A percentile compares a stretch with the other conserved stretches of the same genome.
Evolutionary conservation across 2,797 vertebrate species (phyloP).

Genomic region (Hydrophis major): DNA sequence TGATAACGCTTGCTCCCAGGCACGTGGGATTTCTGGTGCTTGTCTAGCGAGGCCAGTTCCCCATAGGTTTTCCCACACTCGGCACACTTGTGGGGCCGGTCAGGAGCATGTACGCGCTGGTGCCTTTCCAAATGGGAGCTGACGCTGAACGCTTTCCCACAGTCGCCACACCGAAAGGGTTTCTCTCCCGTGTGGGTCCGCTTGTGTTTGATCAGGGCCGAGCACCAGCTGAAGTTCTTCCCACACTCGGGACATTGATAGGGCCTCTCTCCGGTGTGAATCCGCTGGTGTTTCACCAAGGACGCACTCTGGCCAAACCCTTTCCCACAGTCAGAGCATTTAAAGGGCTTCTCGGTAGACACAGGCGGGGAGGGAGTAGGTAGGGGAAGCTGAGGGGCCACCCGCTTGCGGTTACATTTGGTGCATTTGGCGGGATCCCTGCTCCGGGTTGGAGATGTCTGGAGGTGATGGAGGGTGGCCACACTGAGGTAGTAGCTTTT

Average conservation of each 20-base stretch:
- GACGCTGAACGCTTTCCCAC: constrained; percentile 24
- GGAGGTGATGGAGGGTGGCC: constrained; percentile 30
- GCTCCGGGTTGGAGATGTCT: constrained; percentile 46
- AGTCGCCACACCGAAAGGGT: constrained; percentile 27
- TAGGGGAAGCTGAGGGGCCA: fast-evolving
- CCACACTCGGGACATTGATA: constrained; percentile 65
- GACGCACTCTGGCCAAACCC: constrained; percentile 62
- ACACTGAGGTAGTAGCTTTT: constrained; percentile 28
- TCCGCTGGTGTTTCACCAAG: constrained; percentile 66
- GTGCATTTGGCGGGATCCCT: constrained; percentile 59
- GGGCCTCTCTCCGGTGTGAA: constrained; percentile 65
- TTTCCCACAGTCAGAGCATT: constrained; percentile 66
- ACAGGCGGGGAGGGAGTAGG: constrained; percentile 13
- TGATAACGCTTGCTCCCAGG: constrained; percentile 5
- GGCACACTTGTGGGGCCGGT: constrained; percentile 23
- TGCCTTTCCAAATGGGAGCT: constrained; percentile 35
- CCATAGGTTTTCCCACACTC: constrained; percentile 28
- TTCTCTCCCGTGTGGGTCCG: constrained; percentile 60
- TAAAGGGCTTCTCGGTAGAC: constrained; percentile 57
- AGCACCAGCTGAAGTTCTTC: constrained; percentile 66
- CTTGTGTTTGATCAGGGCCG: constrained; percentile 61
- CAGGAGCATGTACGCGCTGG: not conserved
- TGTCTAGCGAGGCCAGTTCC: not conserved
- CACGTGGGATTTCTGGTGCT: constrained; percentile 14
- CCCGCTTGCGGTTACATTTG: constrained; percentile 45